phyloP scores from a whole-genome alignment of 2,888 invertebrate genomes.

The Himalopsyche tibetana region DNA sequence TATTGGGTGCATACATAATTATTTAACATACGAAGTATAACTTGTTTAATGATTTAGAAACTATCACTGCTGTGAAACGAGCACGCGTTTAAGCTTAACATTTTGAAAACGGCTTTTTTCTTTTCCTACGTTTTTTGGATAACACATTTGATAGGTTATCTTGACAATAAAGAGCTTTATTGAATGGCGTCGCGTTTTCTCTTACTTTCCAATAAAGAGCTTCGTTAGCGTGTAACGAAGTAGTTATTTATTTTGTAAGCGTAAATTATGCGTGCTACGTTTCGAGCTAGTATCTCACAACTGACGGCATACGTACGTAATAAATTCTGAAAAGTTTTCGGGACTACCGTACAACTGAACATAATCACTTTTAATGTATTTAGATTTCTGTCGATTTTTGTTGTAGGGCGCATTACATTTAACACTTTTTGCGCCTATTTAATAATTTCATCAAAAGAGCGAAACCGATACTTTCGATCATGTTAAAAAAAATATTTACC shows the following conservation, averaged over 20 bases:
- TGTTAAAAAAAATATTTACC: too few species aligned
- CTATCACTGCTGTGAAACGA: background rate
- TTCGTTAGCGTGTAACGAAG: conserved; percentile 25
- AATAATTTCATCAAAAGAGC: too few species aligned
- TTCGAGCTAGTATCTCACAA: background rate
- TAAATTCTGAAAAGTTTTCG: background rate
- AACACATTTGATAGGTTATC: background rate
- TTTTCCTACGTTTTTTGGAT: background rate
- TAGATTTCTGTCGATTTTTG: too few species aligned
- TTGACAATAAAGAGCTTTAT: background rate
- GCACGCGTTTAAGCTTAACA: background rate
- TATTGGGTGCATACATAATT: too few species aligned
- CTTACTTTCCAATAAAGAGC: conserved; percentile 27
- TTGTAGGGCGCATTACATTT: too few species aligned
- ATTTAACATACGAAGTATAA: too few species aligned
- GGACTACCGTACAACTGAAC: too few species aligned
- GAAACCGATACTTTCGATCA: too few species aligned
- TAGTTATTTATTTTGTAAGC: conserved; percentile 25
- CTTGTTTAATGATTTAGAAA: background rate
- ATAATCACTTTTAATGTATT: too few species aligned
- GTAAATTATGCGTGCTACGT: background rate
- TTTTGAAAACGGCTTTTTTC: background rate
- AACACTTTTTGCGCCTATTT: too few species aligned
- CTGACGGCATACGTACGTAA: background rate
- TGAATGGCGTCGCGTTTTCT: background rate